These are phyloP conservation scores for Teleogryllus occipitalis DNA, from an alignment of 1,140 invertebrate genomes.

Conservation along the genomic window DNA sequence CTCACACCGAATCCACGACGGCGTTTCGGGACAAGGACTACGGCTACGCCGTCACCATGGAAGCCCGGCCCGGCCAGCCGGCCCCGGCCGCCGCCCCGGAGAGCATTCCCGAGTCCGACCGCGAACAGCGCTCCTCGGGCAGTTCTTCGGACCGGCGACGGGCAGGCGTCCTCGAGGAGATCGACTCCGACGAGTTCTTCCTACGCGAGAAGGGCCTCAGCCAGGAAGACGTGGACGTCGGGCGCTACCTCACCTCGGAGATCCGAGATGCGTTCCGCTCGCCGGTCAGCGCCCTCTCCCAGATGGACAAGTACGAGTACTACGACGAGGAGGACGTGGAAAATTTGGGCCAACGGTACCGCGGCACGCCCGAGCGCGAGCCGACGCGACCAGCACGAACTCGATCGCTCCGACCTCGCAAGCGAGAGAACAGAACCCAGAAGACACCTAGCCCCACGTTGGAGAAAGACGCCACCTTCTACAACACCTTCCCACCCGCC, in stretches of 20 bases:
- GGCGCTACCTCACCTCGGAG: slow-evolving; percentile 63
- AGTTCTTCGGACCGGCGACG: slow-evolving; percentile 42
- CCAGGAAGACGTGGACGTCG: slow-evolving; percentile 68
- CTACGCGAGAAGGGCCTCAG: slow-evolving; percentile 68
- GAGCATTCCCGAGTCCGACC: slow-evolving; percentile 32
- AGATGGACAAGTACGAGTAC: slow-evolving; percentile 40
- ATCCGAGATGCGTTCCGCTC: slow-evolving; percentile 67
- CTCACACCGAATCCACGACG: slow-evolving; percentile 20
- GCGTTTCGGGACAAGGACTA: slow-evolving; percentile 28
- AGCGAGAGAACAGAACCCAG: slow-evolving; percentile 25
- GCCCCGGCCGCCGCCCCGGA: background rate
- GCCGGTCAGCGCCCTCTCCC: slow-evolving; percentile 50
- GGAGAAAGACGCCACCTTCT: slow-evolving; percentile 26
- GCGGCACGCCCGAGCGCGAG: slow-evolving; percentile 22
- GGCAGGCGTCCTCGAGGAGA: slow-evolving; percentile 66
- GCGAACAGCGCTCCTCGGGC: slow-evolving; percentile 41
- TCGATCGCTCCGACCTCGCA: slow-evolving; percentile 31
- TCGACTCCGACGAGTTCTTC: slow-evolving; percentile 80
- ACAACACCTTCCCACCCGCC: slow-evolving; percentile 34
- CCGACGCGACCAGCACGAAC: slow-evolving; percentile 26
- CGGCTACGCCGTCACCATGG: slow-evolving; percentile 25
- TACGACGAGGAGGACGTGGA: slow-evolving; percentile 30
- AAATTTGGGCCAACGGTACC: slow-evolving; percentile 28
- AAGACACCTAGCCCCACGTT: slow-evolving; percentile 27
- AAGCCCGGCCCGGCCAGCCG: slow-evolving; percentile 17